These are phyloP conservation scores for Delichon dasypus DNA, from an alignment of 2,797 vertebrate species.

Conservation along the genomic window DNA sequence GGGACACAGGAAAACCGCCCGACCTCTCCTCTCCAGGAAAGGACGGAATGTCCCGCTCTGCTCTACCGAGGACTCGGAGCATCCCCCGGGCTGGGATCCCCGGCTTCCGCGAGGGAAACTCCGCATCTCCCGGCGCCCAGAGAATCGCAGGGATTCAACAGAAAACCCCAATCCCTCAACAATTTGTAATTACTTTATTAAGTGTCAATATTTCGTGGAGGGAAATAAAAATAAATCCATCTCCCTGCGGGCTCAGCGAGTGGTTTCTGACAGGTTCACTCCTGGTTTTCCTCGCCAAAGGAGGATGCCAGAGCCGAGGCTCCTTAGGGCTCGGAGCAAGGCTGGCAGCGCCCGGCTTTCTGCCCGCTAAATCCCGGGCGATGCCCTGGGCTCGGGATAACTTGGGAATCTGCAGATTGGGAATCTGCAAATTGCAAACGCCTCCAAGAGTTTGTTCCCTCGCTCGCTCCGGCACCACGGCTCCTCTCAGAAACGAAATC, in stretches of 20 bases:
- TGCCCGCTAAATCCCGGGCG: neutral
- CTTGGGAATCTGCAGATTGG: neutral
- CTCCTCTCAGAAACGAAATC: neutral
- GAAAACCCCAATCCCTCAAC: neutral
- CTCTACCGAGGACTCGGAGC: neutral
- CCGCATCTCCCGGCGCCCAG: neutral
- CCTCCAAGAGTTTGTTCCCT: neutral
- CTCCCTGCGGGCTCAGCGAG: neutral
- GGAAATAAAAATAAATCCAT: neutral
- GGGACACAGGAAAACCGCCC: neutral
- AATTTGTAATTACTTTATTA: neutral
- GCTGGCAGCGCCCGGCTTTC: neutral
- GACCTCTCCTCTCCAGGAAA: neutral
- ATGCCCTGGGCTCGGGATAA: neutral
- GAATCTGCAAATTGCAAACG: neutral
- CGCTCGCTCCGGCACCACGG: neutral
- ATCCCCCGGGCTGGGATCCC: neutral
- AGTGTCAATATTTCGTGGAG: neutral
- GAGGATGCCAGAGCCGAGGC: neutral
- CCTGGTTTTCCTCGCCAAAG: neutral
- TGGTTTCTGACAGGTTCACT: neutral
- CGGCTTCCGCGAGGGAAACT: neutral
- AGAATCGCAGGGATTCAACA: neutral
- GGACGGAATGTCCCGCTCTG: neutral
- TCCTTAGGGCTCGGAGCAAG: neutral